These are phyloP conservation scores for Bujurquina vittata DNA, from an alignment of 2,113 vertebrate species.

Conservation along the genomic window DNA sequence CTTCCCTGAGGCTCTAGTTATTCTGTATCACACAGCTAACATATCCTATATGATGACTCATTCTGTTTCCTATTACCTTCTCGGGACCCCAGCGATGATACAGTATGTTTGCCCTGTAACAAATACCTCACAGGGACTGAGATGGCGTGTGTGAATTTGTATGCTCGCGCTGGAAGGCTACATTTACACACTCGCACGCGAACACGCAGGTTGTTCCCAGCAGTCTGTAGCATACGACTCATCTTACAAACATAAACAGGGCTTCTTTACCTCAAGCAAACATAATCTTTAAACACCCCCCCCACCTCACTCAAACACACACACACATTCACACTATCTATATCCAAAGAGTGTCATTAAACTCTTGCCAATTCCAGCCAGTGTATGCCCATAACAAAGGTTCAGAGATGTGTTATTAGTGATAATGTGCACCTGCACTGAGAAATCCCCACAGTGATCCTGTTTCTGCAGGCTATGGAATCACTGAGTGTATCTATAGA, in stretches of 20 bases:
- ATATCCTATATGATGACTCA: conserved; percentile 50
- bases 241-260: conserved; percentile 50
- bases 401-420: conserved; percentile 59
- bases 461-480: conserved; percentile 23
- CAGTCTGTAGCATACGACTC: conserved; percentile 35
- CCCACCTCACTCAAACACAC: background rate
- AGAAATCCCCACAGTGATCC: conserved; percentile 44
- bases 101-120: conserved; percentile 32
- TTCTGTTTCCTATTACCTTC: conserved; percentile 46
- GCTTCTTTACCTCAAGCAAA: conserved; percentile 59
- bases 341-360: conserved; percentile 47
- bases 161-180: background rate
- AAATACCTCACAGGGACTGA: conserved; percentile 31
- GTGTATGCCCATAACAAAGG: conserved; percentile 41
- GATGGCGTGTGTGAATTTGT: conserved; percentile 7
- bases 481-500: conserved; percentile 17
- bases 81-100: conserved; percentile 43
- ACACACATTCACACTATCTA: conserved; percentile 10
- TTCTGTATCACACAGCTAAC: conserved; percentile 5
- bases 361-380: conserved; percentile 21
- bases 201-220: conserved; percentile 30
- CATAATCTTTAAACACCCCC: conserved; percentile 21
- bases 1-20: conserved; percentile 31
- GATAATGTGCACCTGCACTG: conserved; percentile 52
- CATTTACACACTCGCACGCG: conserved; percentile 13